Base-by-base conservation (phyloP, 92 coral and sea anemone genomes). In the Epizoanthus illoricatus region DNA sequence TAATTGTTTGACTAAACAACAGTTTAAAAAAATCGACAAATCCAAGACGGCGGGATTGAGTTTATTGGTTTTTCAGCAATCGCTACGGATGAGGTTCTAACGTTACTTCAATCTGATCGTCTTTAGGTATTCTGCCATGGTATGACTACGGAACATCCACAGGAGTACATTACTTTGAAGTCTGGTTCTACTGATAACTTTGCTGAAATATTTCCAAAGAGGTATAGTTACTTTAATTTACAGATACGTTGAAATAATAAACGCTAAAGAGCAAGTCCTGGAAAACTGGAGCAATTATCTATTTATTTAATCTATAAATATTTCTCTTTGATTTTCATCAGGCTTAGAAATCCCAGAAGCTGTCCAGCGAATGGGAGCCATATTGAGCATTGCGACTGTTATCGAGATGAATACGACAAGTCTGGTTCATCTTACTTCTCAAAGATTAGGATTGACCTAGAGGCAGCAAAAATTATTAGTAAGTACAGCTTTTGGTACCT, bases 351-450 rank as follows among this genome's bases (percentile, higher is more conserved):
- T 67, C 88, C 98, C 0, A 49, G 87, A 66, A 68, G 79, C 24
- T 97, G 99, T 84, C 98, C 98, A 2, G 69, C 54, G 12, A 90
- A 91, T 66, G 95, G 93, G 28, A 87, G 90, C 20, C 94, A 90
- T 55, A 61, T 65, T 18, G 98, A 97, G n/a, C 73, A 62, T 10
- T 97, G 99, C 71, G 75, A 86, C 33, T 97, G 99, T 76, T 88
- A 84, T 76, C 83, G 81, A 21, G 90, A 92, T 21, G 84, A 82
- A 72, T 93, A 91, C 70, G 81, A 90, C 52, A 80, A 83, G 19
- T 88, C 94, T 28, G 99, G 99, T 16, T 95, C 92, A 39, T 90
- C 99, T 5, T 97, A 97, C 85, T 97, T 91, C 85, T 88, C 93
- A 33, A 97, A 97, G 74, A 64, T 97, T 45, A 79, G 99, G 85